A percentile compares a stretch with the other conserved stretches of the same genome.
These are phyloP conservation scores for Lamprologus speciosus DNA, from an alignment of 2,113 vertebrate genomes.

Conservation along the genomic window DNA sequence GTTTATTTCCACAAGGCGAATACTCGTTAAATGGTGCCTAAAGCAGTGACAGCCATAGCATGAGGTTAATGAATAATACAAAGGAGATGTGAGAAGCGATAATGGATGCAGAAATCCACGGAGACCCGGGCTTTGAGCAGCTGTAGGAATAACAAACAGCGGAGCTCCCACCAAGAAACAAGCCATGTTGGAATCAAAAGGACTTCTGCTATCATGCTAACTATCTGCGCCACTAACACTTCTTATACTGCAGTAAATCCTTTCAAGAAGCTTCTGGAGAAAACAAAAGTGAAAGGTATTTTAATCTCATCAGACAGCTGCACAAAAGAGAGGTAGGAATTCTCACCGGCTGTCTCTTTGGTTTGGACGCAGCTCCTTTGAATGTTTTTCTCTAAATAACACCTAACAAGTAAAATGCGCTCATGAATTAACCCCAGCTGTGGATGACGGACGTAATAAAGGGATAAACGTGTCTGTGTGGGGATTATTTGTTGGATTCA, in stretches of 20 bases:
- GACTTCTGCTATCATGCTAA: slow-evolving; percentile 7
- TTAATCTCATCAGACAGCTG: slow-evolving; percentile 11
- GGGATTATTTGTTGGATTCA: background rate
- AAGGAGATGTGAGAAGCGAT: slow-evolving; percentile 9
- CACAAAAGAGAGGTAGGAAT: background rate
- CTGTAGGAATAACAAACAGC: slow-evolving; percentile 20
- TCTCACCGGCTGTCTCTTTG: background rate
- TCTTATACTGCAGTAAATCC: background rate
- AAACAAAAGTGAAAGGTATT: background rate
- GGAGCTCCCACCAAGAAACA: background rate
- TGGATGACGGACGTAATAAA: background rate
- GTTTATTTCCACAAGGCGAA: background rate
- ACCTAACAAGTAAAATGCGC: background rate
- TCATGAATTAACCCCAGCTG: background rate
- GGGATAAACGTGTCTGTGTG: background rate
- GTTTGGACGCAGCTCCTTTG: background rate
- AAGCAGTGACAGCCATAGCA: background rate
- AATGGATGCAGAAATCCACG: slow-evolving; percentile 13
- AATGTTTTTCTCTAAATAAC: background rate
- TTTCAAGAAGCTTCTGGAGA: slow-evolving; percentile 14
- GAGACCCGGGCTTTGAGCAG: slow-evolving; percentile 7
- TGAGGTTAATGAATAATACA: slow-evolving; percentile 12
- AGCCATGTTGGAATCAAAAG: slow-evolving; percentile 27
- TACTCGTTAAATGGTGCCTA: background rate
- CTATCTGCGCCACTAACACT: background rate